These are phyloP conservation scores for Xanthorhoe designata DNA, from an alignment of 2,888 invertebrate species.

Conservation along the genomic window DNA sequence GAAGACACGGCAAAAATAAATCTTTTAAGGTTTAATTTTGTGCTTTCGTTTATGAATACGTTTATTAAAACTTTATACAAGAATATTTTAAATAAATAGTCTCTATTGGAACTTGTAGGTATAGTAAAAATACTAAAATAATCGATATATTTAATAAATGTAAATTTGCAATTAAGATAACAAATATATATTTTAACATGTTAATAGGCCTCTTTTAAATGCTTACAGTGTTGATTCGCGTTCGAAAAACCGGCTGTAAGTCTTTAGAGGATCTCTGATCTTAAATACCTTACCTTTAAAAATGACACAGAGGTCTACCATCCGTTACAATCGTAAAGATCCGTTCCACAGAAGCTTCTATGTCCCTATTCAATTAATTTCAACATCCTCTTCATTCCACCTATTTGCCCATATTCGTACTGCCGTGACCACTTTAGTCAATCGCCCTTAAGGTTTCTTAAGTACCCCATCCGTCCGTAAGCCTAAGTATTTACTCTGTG, in stretches of 20 bases:
- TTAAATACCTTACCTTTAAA: too few relatives aligned
- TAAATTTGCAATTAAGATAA: too few relatives aligned
- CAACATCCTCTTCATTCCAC: constrained; percentile 8
- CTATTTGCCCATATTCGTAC: constrained; percentile 19
- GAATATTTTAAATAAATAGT: too few relatives aligned
- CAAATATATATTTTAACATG: too few relatives aligned
- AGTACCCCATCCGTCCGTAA: constrained; percentile 45
- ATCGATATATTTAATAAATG: too few relatives aligned
- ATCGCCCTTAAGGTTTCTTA: constrained; percentile 45
- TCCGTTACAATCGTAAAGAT: neutral
- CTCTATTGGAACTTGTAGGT: too few relatives aligned
- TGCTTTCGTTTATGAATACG: constrained; percentile 13
- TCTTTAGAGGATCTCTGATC: too few relatives aligned
- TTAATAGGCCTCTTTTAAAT: too few relatives aligned
- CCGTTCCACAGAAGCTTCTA: too few relatives aligned
- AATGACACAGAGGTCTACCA: neutral
- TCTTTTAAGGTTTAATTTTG: constrained; percentile 20
- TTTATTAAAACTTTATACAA: constrained; percentile 2
- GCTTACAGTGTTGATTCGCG: too few relatives aligned
- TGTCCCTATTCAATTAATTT: constrained; percentile 9
- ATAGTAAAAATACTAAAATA: too few relatives aligned
- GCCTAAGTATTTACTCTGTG: constrained; percentile 33
- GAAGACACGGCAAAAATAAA: constrained; percentile 27
- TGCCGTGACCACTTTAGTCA: constrained; percentile 34
- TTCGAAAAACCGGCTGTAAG: too few relatives aligned